A percentile compares a stretch with the other conserved stretches of the same genome.
These are phyloP conservation scores for Oenanthe melanoleuca DNA, from an alignment of 2,113 vertebrate species.

Conservation along the genomic window DNA sequence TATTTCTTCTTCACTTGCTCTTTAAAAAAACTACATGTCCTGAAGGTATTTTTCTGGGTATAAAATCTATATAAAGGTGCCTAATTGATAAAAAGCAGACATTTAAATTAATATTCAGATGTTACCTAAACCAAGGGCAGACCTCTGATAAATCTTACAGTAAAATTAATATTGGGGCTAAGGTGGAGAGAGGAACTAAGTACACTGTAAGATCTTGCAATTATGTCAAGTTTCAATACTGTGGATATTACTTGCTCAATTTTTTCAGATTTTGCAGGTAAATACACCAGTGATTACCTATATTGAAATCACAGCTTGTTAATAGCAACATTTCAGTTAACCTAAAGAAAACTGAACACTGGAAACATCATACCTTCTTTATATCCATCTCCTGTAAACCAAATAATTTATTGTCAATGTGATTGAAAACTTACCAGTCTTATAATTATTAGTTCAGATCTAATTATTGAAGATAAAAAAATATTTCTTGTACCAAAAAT, in stretches of 20 bases:
- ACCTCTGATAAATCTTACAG: neutral
- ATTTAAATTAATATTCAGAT: conserved; percentile 1
- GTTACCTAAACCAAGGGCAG: neutral
- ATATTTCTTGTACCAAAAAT: neutral
- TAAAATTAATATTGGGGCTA: neutral
- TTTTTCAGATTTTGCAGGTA: neutral
- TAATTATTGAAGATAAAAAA: neutral
- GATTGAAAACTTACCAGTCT: neutral
- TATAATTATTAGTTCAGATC: neutral
- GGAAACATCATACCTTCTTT: neutral
- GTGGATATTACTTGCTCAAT: neutral
- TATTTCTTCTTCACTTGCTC: conserved; percentile 18
- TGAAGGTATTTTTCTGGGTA: conserved; percentile 26
- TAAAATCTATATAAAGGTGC: conserved; percentile 29
- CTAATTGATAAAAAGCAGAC: neutral
- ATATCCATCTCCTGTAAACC: neutral
- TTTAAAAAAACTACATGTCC: conserved; percentile 20
- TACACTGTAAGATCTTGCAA: neutral
- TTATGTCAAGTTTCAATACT: neutral
- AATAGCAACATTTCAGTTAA: neutral
- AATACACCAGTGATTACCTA: neutral
- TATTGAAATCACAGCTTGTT: neutral
- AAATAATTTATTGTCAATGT: neutral
- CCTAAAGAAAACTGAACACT: neutral
- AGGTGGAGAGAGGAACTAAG: neutral